Evolutionary conservation across 2,797 vertebrate species (phyloP), one percentile per base, ranked within the genome.

Genomic region (Champsocephalus esox): DNA sequence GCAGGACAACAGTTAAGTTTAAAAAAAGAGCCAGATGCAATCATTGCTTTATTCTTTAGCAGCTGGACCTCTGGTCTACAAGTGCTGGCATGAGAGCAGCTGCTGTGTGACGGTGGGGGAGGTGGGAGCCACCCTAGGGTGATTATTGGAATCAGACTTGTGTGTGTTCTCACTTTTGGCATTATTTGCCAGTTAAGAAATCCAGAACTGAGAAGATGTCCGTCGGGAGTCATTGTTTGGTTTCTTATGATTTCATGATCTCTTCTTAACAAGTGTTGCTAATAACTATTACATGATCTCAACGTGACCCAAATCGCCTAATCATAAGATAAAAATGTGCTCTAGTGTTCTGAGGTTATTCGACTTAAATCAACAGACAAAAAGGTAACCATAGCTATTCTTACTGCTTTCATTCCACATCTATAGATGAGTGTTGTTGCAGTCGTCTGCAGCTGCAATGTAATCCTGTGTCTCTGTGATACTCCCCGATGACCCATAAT

Each of bases 371-470:
- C 32, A 60, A 19, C 69, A 73, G 65, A 54, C 60, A 59, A 24
- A 28, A 76, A 65, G 50, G n/a, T 67, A 54, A 58, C 49, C 9
- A 10, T 46, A n/a, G 16, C 12, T 19, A 19, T 59, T 41, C 12
- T 77, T 63, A 41, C 59, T 72, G 52, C 70, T 66, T n/a, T 50
- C 17, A 28, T 73, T 66, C 48, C 67, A 68, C 58, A 70, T 66
- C 21, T 63, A 56, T 54, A 74, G 69, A 80, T 78, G 80, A 73
- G 45, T 70, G 58, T 74, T 79, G 74, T 80, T 78, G 60, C 68
- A 70, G 54, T 45, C 13, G 11, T 46, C 46, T 71, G 66, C 69
- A 66, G 66, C 71, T 67, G 66, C 24, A 38, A 52, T 49, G 50
- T 68, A 44, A 73, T 65, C 66, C 21, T 10, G 16, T 63, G 58